Evolutionary conservation across 2,888 invertebrate genomes (phyloP).

Genomic region (Nesidiocoris tenuis): DNA sequence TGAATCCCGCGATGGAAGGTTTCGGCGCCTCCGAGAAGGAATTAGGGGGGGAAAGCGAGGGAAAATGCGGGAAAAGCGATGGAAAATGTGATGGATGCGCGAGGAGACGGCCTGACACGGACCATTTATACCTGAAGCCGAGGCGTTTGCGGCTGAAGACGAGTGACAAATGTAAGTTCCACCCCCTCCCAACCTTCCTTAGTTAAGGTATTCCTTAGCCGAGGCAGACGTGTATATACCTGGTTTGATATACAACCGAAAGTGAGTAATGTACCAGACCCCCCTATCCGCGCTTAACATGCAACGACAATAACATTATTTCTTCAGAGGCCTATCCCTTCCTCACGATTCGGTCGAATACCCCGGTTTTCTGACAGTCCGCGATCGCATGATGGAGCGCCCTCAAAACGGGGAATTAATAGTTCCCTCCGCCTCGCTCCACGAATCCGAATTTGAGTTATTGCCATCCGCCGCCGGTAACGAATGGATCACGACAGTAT

Average conservation of each 20-base stretch:
- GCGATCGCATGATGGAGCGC: conserved; percentile 39
- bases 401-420: conserved; percentile 36
- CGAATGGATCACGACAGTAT: conserved; percentile 21
- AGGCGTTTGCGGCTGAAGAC: neutral
- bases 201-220: conserved; percentile 36
- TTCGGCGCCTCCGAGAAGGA: neutral
- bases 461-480: conserved; percentile 7
- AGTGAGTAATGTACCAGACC: conserved; percentile 36
- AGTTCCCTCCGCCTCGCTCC: conserved; percentile 16
- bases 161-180: conserved; percentile 35
- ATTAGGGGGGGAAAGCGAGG: neutral
- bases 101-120: conserved; percentile 39
- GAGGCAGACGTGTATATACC: conserved; percentile 33
- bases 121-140: conserved; percentile 38
- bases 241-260: conserved; percentile 35
- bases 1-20: too few relatives aligned
- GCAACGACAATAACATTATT: conserved; percentile 42
- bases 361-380: conserved; percentile 25
- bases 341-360: conserved; percentile 6
- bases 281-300: conserved; percentile 23
- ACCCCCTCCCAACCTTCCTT: conserved; percentile 14
- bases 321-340: conserved; percentile 13
- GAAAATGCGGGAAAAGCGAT: neutral
- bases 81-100: conserved; percentile 34
- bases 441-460: conserved; percentile 28